Base-by-base conservation (phyloP, 2,888 invertebrate genomes). In the Nesidiocoris tenuis region DNA sequence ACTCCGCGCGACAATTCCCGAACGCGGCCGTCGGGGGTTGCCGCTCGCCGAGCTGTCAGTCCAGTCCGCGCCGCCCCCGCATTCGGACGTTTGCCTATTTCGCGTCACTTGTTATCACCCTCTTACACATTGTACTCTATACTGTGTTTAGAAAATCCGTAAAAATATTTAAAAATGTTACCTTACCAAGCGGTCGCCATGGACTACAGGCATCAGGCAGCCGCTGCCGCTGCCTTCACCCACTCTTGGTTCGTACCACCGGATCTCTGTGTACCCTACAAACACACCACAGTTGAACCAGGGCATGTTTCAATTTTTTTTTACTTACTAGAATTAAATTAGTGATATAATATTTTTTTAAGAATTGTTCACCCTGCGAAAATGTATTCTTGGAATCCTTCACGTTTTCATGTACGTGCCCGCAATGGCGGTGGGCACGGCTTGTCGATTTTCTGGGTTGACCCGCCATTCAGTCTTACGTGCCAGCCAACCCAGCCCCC, bases 211-310 rank as follows among this genome's bases (percentile, higher is more conserved):
- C 82, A 82, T 61, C 82, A 82, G 75, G 92, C 94, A 83, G 92
- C 94, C 83, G 94, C 94, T 84, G 86, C 86, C 83, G 90, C 94
- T 83, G 91, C 91, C 83, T 95, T 94, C 89, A 92, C 93, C 84
- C 94, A 95, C 89, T 94, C 94, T 87, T 95, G 95, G 95, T 93
- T 94, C 90, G 93, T 94, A 88, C 90, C 89, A 87, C 92, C 93
- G 91, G 93, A 94, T 88, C 90, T 94, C 87, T 93, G 93, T 90
- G 90, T 92, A 89, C 92, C 93, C 87, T 90, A 89, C 87, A 90
- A 90, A 87, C 90, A 90, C 88, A 87, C 87, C 87, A 88, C 88
- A 87, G 89, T 94, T 88, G 93, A 94, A 90, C 93, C 93, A 89
- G 94, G 94, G 94, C 92, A 92, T 90, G 92, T 86, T 71, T 56